Conservation (phyloP, 2,888 invertebrate genomes). For the Melinaea menophilus region DNA sequence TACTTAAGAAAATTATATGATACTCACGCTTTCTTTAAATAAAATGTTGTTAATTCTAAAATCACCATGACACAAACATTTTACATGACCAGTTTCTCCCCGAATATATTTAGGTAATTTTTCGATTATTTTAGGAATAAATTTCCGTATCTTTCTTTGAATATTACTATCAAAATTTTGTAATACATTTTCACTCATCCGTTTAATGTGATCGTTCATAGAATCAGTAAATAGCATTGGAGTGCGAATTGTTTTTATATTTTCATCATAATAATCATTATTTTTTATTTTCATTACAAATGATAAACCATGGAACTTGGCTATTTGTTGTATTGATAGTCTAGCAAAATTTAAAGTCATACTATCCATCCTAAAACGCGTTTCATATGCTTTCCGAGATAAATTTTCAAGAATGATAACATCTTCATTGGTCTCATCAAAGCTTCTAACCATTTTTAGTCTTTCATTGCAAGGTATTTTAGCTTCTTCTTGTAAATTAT, state of each 20-base stretch:
- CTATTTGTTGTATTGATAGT: conserved; percentile 37
- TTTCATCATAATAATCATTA: conserved; percentile 32
- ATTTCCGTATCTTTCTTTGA: too few species aligned
- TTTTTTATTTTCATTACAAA: conserved; percentile 36
- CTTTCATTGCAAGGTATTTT: conserved; percentile 40
- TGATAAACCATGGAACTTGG: conserved; percentile 41
- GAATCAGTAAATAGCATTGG: conserved; percentile 33
- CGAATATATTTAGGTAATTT: conserved; percentile 36
- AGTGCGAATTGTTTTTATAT: conserved; percentile 36
- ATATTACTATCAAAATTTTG: conserved; percentile 29
- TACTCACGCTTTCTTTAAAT: conserved; percentile 40
- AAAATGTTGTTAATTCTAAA: conserved; percentile 43
- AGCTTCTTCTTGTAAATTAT: conserved; percentile 40
- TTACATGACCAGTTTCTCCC: conserved; percentile 25
- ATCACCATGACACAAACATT: conserved; percentile 45
- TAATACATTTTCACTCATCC: conserved; percentile 32
- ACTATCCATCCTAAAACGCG: conserved; percentile 33
- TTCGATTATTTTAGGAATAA: conserved; percentile 8
- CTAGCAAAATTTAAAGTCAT: conserved; percentile 39
- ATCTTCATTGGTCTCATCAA: conserved; percentile 38
- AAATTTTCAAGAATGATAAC: conserved; percentile 51
- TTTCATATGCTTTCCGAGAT: conserved; percentile 40
- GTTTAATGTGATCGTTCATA: conserved; percentile 35
- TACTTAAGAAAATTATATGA: not conserved
- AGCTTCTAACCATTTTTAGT: conserved; percentile 42